Percentiles rank a stretch among this genome's conserved stretches.
phyloP scores from a whole-genome alignment of 2,888 invertebrate genomes.

The Tortrix viridana region DNA sequence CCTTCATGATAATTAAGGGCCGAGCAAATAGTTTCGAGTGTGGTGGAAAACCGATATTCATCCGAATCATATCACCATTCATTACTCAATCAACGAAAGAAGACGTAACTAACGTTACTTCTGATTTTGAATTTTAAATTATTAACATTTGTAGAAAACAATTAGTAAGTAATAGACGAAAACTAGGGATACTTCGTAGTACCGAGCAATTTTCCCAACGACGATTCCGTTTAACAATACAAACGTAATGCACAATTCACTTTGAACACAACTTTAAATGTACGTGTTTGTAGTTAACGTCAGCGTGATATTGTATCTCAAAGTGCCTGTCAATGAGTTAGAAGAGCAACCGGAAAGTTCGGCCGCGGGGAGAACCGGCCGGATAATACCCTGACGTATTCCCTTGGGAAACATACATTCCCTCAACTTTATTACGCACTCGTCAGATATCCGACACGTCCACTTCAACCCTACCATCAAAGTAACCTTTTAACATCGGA shows the following conservation, averaged over 20 bases:
- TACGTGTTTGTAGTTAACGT: constrained; percentile 39
- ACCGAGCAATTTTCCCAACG: no score
- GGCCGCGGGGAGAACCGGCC: constrained; percentile 60
- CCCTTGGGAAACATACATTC: constrained; percentile 52
- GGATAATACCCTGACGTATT: constrained; percentile 58
- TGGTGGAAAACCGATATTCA: no score
- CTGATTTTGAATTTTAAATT: no score
- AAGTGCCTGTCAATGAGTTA: constrained; percentile 57
- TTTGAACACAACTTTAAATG: constrained; percentile 12
- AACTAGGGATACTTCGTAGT: no score
- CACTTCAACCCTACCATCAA: constrained; percentile 39
- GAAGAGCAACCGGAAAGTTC: constrained; percentile 63
- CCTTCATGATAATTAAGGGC: no score
- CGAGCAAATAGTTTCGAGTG: no score
- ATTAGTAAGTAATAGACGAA: no score
- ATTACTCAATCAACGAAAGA: no score
- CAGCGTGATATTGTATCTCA: constrained; percentile 33
- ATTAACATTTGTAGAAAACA: no score
- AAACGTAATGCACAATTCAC: neutral
- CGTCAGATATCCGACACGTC: constrained; percentile 45
- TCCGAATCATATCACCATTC: no score
- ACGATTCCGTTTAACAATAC: no score
- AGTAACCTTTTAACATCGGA: neutral
- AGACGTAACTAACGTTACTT: no score
- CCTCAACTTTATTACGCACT: constrained; percentile 51